A percentile compares a stretch with the other conserved stretches of the same genome.
Evolutionary conservation across 2,888 invertebrate species (phyloP).

Genomic region (Brachynemurus nebulosus): DNA sequence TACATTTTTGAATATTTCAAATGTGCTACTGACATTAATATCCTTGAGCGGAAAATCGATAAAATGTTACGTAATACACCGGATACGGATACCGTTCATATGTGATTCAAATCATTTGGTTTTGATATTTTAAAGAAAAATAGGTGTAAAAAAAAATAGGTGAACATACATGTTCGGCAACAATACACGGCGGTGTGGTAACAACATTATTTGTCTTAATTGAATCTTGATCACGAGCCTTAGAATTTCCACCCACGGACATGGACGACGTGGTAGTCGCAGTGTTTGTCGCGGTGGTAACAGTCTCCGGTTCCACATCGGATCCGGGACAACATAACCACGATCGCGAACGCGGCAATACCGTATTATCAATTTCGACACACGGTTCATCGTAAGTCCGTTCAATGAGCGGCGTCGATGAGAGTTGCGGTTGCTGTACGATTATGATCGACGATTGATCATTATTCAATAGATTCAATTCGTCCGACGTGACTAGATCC

Average conservation of each 20-base stretch:
- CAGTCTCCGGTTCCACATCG: conserved; percentile 10
- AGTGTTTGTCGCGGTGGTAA: conserved; percentile 22
- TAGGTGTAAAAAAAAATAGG: neutral
- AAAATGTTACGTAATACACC: no score
- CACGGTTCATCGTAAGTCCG: conserved; percentile 33
- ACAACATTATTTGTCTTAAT: conserved; percentile 31
- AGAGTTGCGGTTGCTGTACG: neutral
- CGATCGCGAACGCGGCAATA: conserved; percentile 27
- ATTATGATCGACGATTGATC: neutral
- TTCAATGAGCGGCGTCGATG: conserved; percentile 24
- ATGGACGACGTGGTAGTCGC: conserved; percentile 23
- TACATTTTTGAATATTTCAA: no score
- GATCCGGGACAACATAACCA: conserved; percentile 37
- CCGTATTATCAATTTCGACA: conserved; percentile 27
- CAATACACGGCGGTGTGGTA: conserved; percentile 5
- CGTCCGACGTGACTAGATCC: neutral
- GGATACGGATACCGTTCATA: no score
- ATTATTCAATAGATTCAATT: no score
- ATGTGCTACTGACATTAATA: no score
- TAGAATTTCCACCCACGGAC: conserved; percentile 21
- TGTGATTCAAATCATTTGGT: no score
- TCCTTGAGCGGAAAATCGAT: no score
- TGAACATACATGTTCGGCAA: conserved; percentile 8
- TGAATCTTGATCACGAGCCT: conserved; percentile 26
- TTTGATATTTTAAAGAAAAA: no score